Evolutionary conservation across 2,888 invertebrate species (phyloP).

Genomic region (Clivina fossor): DNA sequence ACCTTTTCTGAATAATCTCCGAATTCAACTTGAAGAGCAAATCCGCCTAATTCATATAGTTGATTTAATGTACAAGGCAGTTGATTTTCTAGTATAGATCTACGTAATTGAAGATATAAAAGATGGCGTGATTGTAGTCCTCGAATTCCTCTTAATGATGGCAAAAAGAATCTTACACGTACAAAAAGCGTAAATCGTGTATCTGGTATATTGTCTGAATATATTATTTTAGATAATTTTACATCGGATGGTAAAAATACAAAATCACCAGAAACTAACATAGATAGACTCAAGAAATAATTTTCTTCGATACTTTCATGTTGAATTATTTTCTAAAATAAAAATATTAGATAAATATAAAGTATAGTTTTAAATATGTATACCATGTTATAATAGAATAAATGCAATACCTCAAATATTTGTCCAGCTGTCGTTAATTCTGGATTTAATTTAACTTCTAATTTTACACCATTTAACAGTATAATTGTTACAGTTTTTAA

Average conservation of each 20-base stretch:
- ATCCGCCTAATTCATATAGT: conserved; percentile 71
- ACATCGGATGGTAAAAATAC: conserved; percentile 78
- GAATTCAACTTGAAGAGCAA: conserved; percentile 83
- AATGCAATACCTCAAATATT: conserved; percentile 62
- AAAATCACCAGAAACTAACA: conserved; percentile 76
- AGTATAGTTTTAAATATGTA: too few species aligned
- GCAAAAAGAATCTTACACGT: conserved; percentile 78
- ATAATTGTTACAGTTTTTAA: conserved; percentile 68
- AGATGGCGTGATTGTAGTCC: conserved; percentile 70
- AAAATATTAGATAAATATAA: too few species aligned
- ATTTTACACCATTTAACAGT: conserved; percentile 73
- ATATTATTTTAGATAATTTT: conserved; percentile 70
- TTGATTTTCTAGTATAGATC: conserved; percentile 78
- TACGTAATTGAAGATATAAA: conserved; percentile 77
- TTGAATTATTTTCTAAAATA: conserved; percentile 64
- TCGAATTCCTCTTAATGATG: conserved; percentile 69
- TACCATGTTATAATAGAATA: too few species aligned
- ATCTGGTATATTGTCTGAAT: conserved; percentile 44
- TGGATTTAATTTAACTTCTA: conserved; percentile 74
- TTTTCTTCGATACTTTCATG: conserved; percentile 73
- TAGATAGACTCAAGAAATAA: conserved; percentile 75
- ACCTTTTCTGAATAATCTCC: conserved; percentile 68
- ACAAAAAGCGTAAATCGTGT: conserved; percentile 68
- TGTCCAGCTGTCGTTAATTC: conserved; percentile 69
- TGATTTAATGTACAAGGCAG: conserved; percentile 70